Conservation (phyloP, 2,797 vertebrate species). For the Etheostoma nigrum region DNA sequence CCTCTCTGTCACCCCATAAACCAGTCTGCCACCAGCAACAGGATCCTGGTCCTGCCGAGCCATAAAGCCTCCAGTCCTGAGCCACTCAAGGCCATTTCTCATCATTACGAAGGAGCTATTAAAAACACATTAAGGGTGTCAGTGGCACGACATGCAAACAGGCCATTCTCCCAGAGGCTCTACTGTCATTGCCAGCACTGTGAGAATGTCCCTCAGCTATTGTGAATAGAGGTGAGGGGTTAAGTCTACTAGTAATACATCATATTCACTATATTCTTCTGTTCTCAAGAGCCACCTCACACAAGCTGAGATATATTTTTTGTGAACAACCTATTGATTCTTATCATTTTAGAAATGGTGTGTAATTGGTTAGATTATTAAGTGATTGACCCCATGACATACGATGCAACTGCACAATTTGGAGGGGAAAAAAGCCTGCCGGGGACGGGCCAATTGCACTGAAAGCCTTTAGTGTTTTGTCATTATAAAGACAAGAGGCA, state of each 20-base stretch:
- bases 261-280: constrained; percentile 48
- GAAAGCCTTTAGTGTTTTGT: not conserved
- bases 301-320: constrained; percentile 37
- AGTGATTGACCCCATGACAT: constrained; percentile 46
- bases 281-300: constrained; percentile 17
- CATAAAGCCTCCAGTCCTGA: constrained; percentile 70
- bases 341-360: constrained; percentile 40
- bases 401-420: constrained; percentile 13
- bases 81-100: constrained; percentile 77
- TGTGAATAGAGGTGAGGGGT: constrained; percentile 72
- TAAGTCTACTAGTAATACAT: constrained; percentile 68
- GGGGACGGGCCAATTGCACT: not conserved
- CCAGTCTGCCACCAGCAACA: constrained; percentile 61
- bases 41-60: constrained; percentile 57
- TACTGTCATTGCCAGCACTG: constrained; percentile 53
- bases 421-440: not conserved
- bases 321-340: constrained; percentile 53
- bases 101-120: constrained; percentile 84
- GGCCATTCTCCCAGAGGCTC: constrained; percentile 65
- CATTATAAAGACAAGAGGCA: constrained; percentile 1
- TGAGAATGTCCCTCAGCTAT: constrained; percentile 60
- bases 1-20: constrained; percentile 75
- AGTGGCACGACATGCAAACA: constrained; percentile 66
- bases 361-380: constrained; percentile 53
- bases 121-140: constrained; percentile 83